Evolutionary conservation across 37 sponge, comb jelly and placozoan genomes (phyloP).

Genomic region (Chondrosia reniformis): DNA sequence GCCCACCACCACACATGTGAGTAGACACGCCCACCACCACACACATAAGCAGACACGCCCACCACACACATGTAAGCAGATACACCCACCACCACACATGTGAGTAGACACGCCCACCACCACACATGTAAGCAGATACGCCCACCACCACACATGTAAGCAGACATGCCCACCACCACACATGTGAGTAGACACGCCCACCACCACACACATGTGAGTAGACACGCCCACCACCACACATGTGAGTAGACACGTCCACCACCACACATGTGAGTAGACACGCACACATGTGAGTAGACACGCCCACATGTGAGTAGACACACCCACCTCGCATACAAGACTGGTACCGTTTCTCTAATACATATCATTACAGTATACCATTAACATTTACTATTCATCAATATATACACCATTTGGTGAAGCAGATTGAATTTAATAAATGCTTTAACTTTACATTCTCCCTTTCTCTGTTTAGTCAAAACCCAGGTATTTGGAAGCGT

Average conservation of each 20-base stretch:
- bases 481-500: conserved; percentile 69
- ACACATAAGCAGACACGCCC: too few species aligned
- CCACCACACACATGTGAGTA: not conserved
- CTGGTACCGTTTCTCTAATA: too few species aligned
- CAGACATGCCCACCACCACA: too few species aligned
- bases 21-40: not conserved
- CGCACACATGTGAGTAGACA: not conserved
- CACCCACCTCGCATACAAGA: too few species aligned
- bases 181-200: not conserved
- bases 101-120: too few species aligned
- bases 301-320: not conserved
- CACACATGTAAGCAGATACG: conserved; percentile 2
- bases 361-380: not conserved
- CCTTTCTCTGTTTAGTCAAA: conserved; percentile 27
- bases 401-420: not conserved
- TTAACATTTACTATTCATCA: not conserved
- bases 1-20: not conserved
- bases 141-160: conserved; percentile 26
- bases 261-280: not conserved
- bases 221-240: not conserved
- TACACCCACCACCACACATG: not conserved
- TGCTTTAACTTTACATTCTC: too few species aligned
- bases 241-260: too few species aligned
- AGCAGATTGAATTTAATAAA: too few species aligned
- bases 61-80: not conserved